Conservation (phyloP, 2,888 invertebrate species). For the Brenthis daphne region DNA sequence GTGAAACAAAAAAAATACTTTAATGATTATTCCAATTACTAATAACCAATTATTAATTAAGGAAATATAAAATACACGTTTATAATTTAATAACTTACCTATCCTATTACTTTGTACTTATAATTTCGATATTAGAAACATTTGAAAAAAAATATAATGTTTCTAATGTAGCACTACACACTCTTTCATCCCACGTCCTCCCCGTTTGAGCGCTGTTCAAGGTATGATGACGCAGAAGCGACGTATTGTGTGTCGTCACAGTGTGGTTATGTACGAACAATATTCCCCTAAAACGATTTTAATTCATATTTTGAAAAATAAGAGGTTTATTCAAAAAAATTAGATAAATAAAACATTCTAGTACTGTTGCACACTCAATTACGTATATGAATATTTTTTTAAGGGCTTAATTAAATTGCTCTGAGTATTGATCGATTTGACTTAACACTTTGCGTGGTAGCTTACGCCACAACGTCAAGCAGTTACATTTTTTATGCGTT, state of each 20-base stretch:
- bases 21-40: background rate
- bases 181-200: conserved; percentile 68
- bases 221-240: conserved; percentile 75
- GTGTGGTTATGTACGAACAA: conserved; percentile 45
- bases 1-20: conserved; percentile 42
- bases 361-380: conserved; percentile 24
- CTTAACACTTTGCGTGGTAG: conserved; percentile 32
- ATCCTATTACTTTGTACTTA: conserved; percentile 79
- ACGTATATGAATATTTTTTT: conserved; percentile 5
- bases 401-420: background rate
- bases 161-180: conserved; percentile 60
- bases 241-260: conserved; percentile 70
- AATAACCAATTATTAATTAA: background rate
- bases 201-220: conserved; percentile 70
- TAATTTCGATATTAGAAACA: conserved; percentile 76
- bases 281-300: conserved; percentile 54
- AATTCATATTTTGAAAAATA: conserved; percentile 22
- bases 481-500: background rate
- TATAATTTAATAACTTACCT: conserved; percentile 52
- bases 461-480: conserved; percentile 29
- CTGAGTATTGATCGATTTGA: conserved; percentile 37
- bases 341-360: conserved; percentile 1
- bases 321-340: background rate
- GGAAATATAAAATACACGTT: conserved; percentile 9
- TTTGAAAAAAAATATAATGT: conserved; percentile 68